Base-by-base conservation (phyloP, 2,113 vertebrate genomes). In the Sialia sialis region DNA sequence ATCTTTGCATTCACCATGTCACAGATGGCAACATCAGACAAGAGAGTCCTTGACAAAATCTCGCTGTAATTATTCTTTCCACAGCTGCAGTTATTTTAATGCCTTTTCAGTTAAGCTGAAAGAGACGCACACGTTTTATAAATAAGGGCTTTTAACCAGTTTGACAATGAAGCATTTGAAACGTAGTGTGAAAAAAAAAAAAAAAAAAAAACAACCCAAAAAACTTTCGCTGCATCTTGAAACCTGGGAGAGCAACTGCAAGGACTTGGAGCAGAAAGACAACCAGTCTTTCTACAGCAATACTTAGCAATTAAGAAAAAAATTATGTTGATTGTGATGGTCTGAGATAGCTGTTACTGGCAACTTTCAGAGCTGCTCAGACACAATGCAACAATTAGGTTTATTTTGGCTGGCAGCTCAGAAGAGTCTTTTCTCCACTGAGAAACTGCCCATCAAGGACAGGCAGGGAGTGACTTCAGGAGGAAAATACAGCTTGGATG, bases 1-100 rank as follows among this genome's bases (percentile, higher is more conserved):
- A 97, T 98, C 97, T 98, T 97, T 97, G 98, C 98, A 98, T 98
- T 98, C 98, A 98, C 98, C 94, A 87, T 97, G 97, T 98, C 97
- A 97, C 98, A 98, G 98, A 98, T 98, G 97, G 98, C 97, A 96
- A 97, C 96, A 97, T 96, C 97, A 98, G 98, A 98, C 97, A 98
- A 98, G 97, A 97, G 97, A 97, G 97, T 97, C 98, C 98, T 98
- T 98, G 98, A 98, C 97, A 97, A 98, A 89, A 97, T 96, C 97
- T 96, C 96, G 95, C 97, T 96, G 97, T 97, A 98, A 97, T 98
- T 98, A 97, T 98, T 97, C 97, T 97, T 96, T 97, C 97, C 96
- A 95, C 97, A 98, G 97, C 98, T 98, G 98, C 97, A 97, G 97
- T 97, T 97, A 97, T 97, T 96, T 98, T 97, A 97, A 97, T 97